phyloP scores from a whole-genome alignment of 2,888 invertebrate genomes.

The Clitarchus hookeri region DNA sequence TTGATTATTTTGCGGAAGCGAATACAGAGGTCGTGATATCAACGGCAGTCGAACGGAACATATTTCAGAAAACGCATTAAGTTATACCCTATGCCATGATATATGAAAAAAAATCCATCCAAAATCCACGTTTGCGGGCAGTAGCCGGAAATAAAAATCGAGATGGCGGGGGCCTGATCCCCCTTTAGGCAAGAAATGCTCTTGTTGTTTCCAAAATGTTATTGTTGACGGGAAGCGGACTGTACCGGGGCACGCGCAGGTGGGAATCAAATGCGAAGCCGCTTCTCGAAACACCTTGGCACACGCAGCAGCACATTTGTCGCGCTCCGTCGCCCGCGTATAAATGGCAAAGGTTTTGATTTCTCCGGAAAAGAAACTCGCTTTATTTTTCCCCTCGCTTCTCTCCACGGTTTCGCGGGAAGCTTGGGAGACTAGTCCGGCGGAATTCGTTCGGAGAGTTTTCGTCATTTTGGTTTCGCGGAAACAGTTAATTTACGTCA shows the following conservation, averaged over 20 bases:
- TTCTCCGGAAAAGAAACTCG: neutral
- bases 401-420: neutral
- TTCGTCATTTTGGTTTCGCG: neutral
- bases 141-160: no score
- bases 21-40: no score
- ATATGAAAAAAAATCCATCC: no score
- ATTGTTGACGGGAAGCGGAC: neutral
- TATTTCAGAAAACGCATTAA: no score
- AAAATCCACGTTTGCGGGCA: no score
- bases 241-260: neutral
- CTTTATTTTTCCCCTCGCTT: neutral
- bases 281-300: neutral
- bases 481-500: neutral
- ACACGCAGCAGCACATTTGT: neutral
- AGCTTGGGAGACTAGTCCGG: neutral
- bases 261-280: neutral
- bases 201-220: no score
- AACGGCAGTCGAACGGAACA: no score
- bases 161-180: no score
- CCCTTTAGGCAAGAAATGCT: no score
- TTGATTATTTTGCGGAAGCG: no score
- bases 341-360: neutral
- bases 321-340: neutral
- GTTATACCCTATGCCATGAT: no score
- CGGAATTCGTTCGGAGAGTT: neutral